Evolutionary conservation across 2,888 invertebrate species (phyloP).

Genomic region (Acanthosepion esculentum): DNA sequence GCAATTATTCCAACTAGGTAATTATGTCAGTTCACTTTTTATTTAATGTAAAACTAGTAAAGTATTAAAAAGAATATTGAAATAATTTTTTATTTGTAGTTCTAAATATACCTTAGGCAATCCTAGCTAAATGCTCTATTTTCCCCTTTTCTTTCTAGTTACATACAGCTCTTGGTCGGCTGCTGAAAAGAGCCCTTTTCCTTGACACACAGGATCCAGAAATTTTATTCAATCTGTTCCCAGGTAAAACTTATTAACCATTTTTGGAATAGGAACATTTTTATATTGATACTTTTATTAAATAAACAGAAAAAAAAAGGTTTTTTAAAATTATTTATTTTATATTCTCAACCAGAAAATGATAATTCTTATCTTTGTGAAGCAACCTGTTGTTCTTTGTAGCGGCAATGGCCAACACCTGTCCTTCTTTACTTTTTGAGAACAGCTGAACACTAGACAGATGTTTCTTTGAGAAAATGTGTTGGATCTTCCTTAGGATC

Average conservation of each 20-base stretch:
- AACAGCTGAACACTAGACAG: neutral
- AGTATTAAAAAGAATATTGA: neutral
- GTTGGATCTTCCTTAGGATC: neutral
- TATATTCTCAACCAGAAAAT: neutral
- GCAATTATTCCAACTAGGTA: too few relatives aligned
- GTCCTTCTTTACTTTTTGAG: neutral
- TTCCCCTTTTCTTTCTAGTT: slow-evolving; percentile 58
- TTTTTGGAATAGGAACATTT: too few relatives aligned
- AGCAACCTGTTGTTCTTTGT: neutral
- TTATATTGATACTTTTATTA: too few relatives aligned
- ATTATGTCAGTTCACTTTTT: too few relatives aligned
- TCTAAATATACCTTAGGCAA: neutral
- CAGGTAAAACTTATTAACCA: slow-evolving; percentile 59
- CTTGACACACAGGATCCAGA: slow-evolving; percentile 64
- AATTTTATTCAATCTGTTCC: slow-evolving; percentile 65
- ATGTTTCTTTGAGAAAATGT: neutral
- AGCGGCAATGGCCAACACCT: neutral
- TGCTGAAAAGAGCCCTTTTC: slow-evolving; percentile 68
- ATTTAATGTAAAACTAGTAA: too few relatives aligned
- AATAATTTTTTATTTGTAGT: neutral
- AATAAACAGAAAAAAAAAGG: neutral
- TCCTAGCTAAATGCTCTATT: too few relatives aligned
- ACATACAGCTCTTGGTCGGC: slow-evolving; percentile 58
- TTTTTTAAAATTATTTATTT: neutral
- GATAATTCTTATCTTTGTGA: neutral